Base-by-base conservation (phyloP, 2,888 invertebrate species). In the Conchocele bisecta region DNA sequence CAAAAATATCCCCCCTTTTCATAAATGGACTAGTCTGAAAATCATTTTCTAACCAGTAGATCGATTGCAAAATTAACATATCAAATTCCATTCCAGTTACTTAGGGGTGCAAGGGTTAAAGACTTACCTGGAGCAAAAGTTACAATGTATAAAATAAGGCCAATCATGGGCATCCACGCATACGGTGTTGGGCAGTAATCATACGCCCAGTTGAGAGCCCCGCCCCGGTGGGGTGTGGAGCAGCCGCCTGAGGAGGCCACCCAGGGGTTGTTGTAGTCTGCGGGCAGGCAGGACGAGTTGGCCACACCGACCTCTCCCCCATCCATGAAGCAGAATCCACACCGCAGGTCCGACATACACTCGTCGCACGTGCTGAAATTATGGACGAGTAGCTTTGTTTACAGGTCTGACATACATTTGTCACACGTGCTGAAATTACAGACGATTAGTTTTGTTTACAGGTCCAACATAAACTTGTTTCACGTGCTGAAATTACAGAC, bases 271-370 rank as follows among this genome's bases (percentile, higher is more conserved):
- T 86, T 83, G 39, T 84, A 81, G 51, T 80, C 75, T n/a, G 87
- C 83, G n/a, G 84, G 84, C 28, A 91, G 75, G 75, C 92, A 92
- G 4, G 91, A 89, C 0, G 89, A 88, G 73, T 91, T 90, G 17
- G 59, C 44, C 22, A 81, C 69, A 2, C 81, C 82, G 7, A 75
- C 67, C 17, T 69, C 58, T 3, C 59, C 72, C 20, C 48, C 63
- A 58, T 88, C 87, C 6, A 81, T 68, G 73, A 87, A 92, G 79
- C 92, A 92, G 81, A 91, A 93, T 1, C 93, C 93, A 81, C 93
- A 93, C 26, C 86, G 81, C 20, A 88, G 80, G 63, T 90, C 89
- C 42, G 87, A 84, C 58, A 92, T 91, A 82, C 93, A 93, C 35
- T 86, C 85, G 72, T 91, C 88, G 78, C 80, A 81, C 15, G 74